These are phyloP conservation scores for Dorcus parallelipipedus DNA, from an alignment of 2,888 invertebrate genomes.

Conservation along the genomic window DNA sequence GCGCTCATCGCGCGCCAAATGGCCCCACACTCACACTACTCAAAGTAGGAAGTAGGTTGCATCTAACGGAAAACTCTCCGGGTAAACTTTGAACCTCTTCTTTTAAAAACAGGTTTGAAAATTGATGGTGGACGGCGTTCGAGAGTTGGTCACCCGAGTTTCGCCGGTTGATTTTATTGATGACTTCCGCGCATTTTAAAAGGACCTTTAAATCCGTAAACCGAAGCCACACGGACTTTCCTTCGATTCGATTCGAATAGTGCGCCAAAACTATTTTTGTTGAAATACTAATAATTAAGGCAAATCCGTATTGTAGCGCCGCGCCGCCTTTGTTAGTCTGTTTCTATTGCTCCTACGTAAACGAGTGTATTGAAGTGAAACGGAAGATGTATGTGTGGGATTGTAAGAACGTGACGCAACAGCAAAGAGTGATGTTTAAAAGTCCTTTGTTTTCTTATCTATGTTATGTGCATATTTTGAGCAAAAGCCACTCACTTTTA, in stretches of 20 bases:
- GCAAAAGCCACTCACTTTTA: constrained; percentile 30
- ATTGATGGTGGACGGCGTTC: neutral
- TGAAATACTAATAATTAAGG: neutral
- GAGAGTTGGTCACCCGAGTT: neutral
- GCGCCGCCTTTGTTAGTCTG: constrained; percentile 2
- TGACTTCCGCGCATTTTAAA: neutral
- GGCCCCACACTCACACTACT: no score
- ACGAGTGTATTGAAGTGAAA: neutral
- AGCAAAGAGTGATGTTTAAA: no score
- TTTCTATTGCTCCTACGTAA: neutral
- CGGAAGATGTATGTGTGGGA: no score
- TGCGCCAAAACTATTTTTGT: no score
- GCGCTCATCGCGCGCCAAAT: no score
- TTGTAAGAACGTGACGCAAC: no score
- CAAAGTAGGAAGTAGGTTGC: constrained; percentile 14
- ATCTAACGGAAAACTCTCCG: constrained; percentile 11
- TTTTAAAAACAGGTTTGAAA: neutral
- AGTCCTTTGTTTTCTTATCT: no score
- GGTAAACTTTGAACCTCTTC: constrained; percentile 19
- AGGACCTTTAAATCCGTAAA: no score
- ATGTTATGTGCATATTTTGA: no score
- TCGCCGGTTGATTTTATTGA: neutral
- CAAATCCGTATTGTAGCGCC: neutral
- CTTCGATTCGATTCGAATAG: no score
- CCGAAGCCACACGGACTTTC: no score